Percentiles rank a stretch among this genome's conserved stretches.
These are phyloP conservation scores for Salvelinus namaycush DNA, from an alignment of 2,113 vertebrate genomes.

Conservation along the genomic window DNA sequence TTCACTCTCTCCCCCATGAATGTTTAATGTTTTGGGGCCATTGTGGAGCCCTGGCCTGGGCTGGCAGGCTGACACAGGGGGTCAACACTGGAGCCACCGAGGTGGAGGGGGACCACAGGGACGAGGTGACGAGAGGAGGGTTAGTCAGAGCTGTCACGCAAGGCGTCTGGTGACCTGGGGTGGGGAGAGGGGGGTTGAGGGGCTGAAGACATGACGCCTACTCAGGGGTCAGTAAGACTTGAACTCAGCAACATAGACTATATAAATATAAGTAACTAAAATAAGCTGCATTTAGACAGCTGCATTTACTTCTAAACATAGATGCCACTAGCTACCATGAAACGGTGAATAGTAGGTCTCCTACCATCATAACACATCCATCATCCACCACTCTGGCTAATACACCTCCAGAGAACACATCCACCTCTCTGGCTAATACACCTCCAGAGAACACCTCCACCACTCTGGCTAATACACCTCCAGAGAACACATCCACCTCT, in stretches of 20 bases:
- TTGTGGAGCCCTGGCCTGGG: conserved; percentile 39
- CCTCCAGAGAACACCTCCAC: too few species aligned
- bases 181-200: neutral
- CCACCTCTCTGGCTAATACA: too few species aligned
- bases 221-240: neutral
- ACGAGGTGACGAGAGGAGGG: conserved; percentile 44
- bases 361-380: neutral
- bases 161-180: conserved; percentile 11
- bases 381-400: neutral
- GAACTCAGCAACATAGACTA: neutral
- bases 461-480: too few species aligned
- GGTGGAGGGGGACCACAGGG: conserved; percentile 36
- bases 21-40: conserved; percentile 67
- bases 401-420: too few species aligned
- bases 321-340: too few species aligned
- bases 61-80: conserved; percentile 51
- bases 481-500: too few species aligned
- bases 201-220: neutral
- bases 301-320: too few species aligned
- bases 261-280: too few species aligned
- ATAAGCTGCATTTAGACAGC: too few species aligned
- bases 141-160: conserved; percentile 39
- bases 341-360: too few species aligned
- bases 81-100: conserved; percentile 53
- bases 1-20: conserved; percentile 65